Percentiles rank a stretch among this genome's conserved stretches.
Evolutionary conservation across 2,113 vertebrate species (phyloP).

Genomic region (Alethe diademata): DNA sequence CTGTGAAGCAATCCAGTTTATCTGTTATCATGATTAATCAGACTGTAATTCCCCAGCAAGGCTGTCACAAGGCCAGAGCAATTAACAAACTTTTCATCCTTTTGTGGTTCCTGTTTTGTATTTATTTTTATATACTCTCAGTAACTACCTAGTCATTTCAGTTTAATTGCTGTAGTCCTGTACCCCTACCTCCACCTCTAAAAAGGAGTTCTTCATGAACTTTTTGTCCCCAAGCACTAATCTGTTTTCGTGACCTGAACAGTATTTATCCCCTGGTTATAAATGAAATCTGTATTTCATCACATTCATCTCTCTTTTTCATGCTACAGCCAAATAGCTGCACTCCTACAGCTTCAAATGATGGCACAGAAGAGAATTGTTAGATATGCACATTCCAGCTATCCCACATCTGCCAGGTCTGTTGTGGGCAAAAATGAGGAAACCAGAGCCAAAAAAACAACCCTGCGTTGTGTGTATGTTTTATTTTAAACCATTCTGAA

Average conservation of each 20-base stretch:
- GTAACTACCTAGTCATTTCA: neutral
- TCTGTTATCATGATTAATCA: slow-evolving; percentile 1
- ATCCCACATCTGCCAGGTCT: slow-evolving; percentile 67
- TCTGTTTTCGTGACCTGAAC: slow-evolving; percentile 49
- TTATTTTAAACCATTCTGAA: slow-evolving; percentile 61
- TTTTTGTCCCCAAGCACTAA: slow-evolving; percentile 36
- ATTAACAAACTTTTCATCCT: slow-evolving; percentile 12
- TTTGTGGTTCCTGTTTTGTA: neutral
- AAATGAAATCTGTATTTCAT: slow-evolving; percentile 68
- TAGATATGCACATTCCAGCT: slow-evolving; percentile 71
- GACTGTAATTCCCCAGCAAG: neutral
- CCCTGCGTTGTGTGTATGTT: slow-evolving; percentile 42
- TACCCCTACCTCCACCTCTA: neutral
- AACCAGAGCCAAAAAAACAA: slow-evolving; percentile 46
- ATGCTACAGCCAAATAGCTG: slow-evolving; percentile 59
- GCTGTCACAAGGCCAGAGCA: slow-evolving; percentile 2
- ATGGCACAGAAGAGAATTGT: slow-evolving; percentile 67
- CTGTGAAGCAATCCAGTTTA: slow-evolving; percentile 3
- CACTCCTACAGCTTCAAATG: slow-evolving; percentile 69
- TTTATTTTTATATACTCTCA: slow-evolving; percentile 14
- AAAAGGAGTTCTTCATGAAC: neutral
- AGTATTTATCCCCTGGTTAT: slow-evolving; percentile 42
- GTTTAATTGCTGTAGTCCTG: neutral
- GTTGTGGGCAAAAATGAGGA: slow-evolving; percentile 66
- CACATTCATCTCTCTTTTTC: slow-evolving; percentile 56